Conservation (phyloP, 30 jellyfish, hydroid and myxozoan species). For the Nemopilema nomurai region DNA sequence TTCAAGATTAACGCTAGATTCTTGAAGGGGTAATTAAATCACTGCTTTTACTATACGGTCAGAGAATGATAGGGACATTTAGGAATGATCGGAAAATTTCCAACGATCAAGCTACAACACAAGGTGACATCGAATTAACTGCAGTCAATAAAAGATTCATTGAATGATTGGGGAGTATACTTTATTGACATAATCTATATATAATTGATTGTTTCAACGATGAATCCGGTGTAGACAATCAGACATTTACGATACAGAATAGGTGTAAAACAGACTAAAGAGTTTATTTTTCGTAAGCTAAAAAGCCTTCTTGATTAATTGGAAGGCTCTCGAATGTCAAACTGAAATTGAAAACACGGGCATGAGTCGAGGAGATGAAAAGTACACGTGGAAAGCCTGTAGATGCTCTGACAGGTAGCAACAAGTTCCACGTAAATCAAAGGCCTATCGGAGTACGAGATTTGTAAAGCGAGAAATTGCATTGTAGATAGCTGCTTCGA, state of each 20-base stretch:
- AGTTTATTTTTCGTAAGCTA: neutral
- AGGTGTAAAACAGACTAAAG: neutral
- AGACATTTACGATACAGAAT: neutral
- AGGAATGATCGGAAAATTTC: neutral
- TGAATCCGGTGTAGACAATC: neutral
- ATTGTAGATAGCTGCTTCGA: too few relatives aligned
- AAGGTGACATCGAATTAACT: too few relatives aligned
- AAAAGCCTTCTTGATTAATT: neutral
- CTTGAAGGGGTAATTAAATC: neutral
- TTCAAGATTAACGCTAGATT: too few relatives aligned
- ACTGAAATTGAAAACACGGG: neutral
- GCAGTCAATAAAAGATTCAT: too few relatives aligned
- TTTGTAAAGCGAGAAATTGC: slow-evolving; percentile 16
- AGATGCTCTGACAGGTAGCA: slow-evolving; percentile 31
- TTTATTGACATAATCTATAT: too few relatives aligned
- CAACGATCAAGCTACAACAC: neutral
- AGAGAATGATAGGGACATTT: too few relatives aligned
- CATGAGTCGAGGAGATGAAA: neutral
- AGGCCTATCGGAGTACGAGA: slow-evolving; percentile 3
- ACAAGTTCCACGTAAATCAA: slow-evolving; percentile 39
- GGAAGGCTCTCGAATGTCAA: neutral
- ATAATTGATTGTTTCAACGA: neutral
- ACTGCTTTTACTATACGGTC: neutral
- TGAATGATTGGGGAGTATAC: too few relatives aligned
- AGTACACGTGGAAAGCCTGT: slow-evolving; percentile 42